Evolutionary conservation across 2,797 vertebrate species (phyloP).

Genomic region (Propithecus deckenii): DNA sequence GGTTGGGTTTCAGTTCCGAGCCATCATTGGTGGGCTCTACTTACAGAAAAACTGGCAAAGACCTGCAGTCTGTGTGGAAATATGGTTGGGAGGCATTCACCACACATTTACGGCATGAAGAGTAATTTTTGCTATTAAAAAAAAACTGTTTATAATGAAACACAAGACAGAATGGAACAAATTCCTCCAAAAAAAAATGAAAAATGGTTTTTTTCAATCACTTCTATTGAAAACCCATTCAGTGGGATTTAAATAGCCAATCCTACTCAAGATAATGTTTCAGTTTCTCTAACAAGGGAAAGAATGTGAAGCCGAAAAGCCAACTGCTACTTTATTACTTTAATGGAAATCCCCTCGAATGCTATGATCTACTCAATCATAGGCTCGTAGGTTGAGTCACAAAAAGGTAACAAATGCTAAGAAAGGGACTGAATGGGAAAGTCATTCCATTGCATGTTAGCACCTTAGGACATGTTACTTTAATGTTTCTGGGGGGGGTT

Average conservation of each 20-base stretch:
- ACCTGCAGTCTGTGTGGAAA: constrained; percentile 28
- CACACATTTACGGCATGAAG: constrained; percentile 45
- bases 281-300: constrained; percentile 69
- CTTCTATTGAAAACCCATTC: constrained; percentile 69
- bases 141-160: constrained; percentile 69
- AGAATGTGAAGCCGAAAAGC: constrained; percentile 64
- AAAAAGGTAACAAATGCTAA: constrained; percentile 20
- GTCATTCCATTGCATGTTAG: background rate
- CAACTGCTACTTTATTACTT: constrained; percentile 57
- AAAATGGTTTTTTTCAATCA: constrained; percentile 44
- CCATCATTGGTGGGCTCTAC: background rate
- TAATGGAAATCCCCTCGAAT: constrained; percentile 58
- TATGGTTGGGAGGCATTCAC: constrained; percentile 41
- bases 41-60: constrained; percentile 25
- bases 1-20: constrained; percentile 19
- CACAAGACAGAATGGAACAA: constrained; percentile 74
- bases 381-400: constrained; percentile 15
- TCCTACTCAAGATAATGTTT: constrained; percentile 59
- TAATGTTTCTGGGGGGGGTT: background rate
- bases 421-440: constrained; percentile 34
- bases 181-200: constrained; percentile 46
- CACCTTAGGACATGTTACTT: background rate
- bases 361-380: constrained; percentile 25
- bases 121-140: constrained; percentile 54
- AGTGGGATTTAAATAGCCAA: constrained; percentile 10